A percentile compares a stretch with the other conserved stretches of the same genome.
Conservation (phyloP, 2,113 vertebrate species). For the Reinhardtius hippoglossoides region DNA sequence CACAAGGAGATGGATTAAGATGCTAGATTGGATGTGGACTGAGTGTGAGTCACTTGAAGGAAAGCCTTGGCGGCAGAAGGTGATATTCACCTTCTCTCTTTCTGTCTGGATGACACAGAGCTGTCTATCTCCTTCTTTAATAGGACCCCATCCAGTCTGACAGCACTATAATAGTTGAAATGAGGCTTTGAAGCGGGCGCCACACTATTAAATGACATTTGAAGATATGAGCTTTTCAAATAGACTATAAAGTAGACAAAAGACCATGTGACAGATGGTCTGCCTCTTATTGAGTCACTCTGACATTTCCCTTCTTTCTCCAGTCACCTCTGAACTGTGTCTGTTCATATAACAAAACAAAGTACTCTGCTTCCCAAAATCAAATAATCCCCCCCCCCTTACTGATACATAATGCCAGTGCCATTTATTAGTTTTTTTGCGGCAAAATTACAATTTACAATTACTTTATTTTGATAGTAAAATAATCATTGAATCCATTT, state of each 20-base stretch:
- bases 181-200: slow-evolving; percentile 49
- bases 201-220: slow-evolving; percentile 58
- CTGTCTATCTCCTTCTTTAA: slow-evolving; percentile 42
- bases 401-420: no score
- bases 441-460: no score
- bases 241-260: slow-evolving; percentile 50
- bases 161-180: slow-evolving; percentile 53
- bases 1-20: slow-evolving; percentile 40
- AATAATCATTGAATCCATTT: no score
- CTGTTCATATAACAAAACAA: background rate
- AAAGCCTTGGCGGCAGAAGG: slow-evolving; percentile 5
- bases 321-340: background rate
- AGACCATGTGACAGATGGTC: slow-evolving; percentile 44
- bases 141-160: slow-evolving; percentile 31
- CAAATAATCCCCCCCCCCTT: background rate
- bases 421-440: no score
- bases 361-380: background rate
- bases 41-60: slow-evolving; percentile 46
- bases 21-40: slow-evolving; percentile 48
- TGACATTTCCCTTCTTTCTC: slow-evolving; percentile 39
- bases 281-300: slow-evolving; percentile 26
- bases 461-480: no score
- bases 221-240: slow-evolving; percentile 50
- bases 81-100: slow-evolving; percentile 56
- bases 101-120: slow-evolving; percentile 42